Conservation (phyloP, 2,797 vertebrate genomes). For the Gambelia wislizenii region DNA sequence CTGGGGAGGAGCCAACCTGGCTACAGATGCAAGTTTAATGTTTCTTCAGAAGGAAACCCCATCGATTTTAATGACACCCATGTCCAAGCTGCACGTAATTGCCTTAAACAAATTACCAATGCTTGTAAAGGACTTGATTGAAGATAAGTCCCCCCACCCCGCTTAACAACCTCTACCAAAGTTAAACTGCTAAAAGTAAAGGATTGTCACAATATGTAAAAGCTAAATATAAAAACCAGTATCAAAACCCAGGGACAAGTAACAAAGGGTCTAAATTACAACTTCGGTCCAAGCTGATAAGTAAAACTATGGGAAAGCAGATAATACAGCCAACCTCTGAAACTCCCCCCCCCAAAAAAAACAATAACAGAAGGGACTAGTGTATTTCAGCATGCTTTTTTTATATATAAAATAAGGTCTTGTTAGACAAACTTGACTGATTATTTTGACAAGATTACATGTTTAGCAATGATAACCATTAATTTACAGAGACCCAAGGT, state of each 20-base stretch:
- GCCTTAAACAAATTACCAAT: background rate
- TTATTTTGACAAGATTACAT: conserved; percentile 37
- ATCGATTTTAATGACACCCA: background rate
- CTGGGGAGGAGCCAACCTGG: background rate
- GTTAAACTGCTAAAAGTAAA: background rate
- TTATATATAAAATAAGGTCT: conserved; percentile 37
- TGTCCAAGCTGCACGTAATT: background rate
- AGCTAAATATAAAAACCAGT: background rate
- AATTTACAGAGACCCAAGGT: conserved; percentile 33
- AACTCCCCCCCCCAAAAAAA: conserved; percentile 24
- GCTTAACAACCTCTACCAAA: background rate
- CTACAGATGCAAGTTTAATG: background rate
- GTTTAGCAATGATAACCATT: conserved; percentile 25
- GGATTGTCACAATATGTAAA: background rate
- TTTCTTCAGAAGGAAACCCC: background rate
- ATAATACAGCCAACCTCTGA: background rate
- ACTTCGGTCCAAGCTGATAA: background rate
- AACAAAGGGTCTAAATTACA: background rate
- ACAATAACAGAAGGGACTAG: conserved; percentile 24
- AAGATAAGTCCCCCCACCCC: background rate
- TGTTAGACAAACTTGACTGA: conserved; percentile 34
- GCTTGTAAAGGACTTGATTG: background rate
- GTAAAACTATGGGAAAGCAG: background rate
- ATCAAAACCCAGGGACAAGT: background rate
- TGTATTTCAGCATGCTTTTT: conserved; percentile 30